Conservation (phyloP, 2,888 invertebrate species). For the Drosophila ustulata region DNA sequence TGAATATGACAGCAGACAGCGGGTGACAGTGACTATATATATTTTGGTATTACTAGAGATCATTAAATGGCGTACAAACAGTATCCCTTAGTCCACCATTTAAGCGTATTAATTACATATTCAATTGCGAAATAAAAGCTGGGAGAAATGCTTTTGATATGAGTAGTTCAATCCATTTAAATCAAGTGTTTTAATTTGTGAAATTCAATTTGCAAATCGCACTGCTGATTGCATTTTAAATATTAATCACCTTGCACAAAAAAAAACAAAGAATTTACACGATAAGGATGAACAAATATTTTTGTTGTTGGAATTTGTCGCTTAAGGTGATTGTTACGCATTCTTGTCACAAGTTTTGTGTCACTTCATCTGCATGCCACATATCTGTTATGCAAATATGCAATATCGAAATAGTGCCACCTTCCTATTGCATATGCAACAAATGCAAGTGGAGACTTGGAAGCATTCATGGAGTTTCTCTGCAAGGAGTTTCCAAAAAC, state of each 20-base stretch:
- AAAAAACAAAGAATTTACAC: background rate
- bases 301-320: background rate
- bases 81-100: background rate
- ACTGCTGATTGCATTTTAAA: background rate
- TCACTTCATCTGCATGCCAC: background rate
- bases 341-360: constrained; percentile 2
- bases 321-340: background rate
- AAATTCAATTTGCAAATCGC: background rate
- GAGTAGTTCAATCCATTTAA: background rate
- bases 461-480: background rate
- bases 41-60: no score
- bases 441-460: background rate
- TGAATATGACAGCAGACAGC: background rate
- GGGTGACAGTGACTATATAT: background rate
- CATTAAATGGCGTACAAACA: background rate
- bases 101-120: background rate
- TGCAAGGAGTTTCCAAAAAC: background rate
- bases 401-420: background rate
- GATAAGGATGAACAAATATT: background rate
- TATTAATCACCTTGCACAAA: background rate
- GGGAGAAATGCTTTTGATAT: background rate
- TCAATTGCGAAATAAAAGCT: background rate
- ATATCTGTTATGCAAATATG: constrained; percentile 2
- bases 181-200: background rate
- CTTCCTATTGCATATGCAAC: background rate